Evolutionary conservation across 1,140 invertebrate genomes (phyloP).

Genomic region (Tetramorium parvispinum): DNA sequence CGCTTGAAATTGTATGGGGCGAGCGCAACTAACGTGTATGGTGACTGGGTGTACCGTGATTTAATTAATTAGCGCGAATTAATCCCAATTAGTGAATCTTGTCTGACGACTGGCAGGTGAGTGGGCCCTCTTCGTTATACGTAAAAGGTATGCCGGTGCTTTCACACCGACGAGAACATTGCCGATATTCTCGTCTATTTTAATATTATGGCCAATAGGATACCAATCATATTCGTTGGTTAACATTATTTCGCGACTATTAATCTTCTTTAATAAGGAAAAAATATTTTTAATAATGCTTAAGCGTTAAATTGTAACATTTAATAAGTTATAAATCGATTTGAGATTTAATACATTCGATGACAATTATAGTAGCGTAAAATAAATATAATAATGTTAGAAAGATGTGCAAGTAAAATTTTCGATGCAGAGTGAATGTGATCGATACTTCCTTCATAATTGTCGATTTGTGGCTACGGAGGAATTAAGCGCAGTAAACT

Average conservation of each 20-base stretch:
- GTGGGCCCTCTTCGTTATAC: slow-evolving; percentile 68
- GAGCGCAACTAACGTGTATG: slow-evolving; percentile 33
- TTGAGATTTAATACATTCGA: background rate
- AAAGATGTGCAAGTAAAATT: slow-evolving; percentile 12
- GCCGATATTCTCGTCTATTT: background rate
- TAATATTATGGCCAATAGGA: slow-evolving; percentile 11
- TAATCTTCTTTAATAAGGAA: slow-evolving; percentile 9
- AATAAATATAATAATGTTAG: slow-evolving; percentile 6
- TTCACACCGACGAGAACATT: slow-evolving; percentile 51
- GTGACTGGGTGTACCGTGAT: slow-evolving; percentile 71
- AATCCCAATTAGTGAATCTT: slow-evolving; percentile 80
- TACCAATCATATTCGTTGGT: background rate
- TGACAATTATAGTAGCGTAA: background rate
- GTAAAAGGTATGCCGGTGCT: slow-evolving; percentile 47
- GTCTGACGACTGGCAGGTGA: slow-evolving; percentile 71
- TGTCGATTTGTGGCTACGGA: slow-evolving; percentile 46
- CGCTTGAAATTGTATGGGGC: slow-evolving; percentile 41
- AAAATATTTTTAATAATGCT: background rate
- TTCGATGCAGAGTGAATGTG: background rate
- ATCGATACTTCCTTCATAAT: slow-evolving; percentile 47
- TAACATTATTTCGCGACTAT: slow-evolving; percentile 5
- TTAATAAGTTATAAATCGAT: background rate
- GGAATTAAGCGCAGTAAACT: slow-evolving; percentile 60
- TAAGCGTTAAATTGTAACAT: background rate
- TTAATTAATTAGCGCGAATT: slow-evolving; percentile 81